Evolutionary conservation across 92 coral and sea anemone species (phyloP).

Genomic region (Bergia sp.): DNA sequence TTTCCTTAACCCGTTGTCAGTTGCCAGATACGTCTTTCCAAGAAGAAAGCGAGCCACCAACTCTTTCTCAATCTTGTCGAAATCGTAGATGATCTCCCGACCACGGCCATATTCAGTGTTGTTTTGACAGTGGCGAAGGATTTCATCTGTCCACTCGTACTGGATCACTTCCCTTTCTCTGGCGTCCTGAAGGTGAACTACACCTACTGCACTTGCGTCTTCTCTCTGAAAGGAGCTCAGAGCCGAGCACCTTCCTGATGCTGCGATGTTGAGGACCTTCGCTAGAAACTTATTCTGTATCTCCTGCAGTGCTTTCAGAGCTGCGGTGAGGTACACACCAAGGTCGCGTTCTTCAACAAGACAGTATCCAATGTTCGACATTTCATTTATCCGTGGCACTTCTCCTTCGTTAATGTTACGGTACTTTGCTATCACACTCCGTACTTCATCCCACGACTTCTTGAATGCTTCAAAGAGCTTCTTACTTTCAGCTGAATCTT

Average conservation of each 20-base stretch:
- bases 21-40: conserved; percentile 78
- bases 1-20: conserved; percentile 63
- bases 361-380: conserved; percentile 75
- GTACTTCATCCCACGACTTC: conserved; percentile 79
- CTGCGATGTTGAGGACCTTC: conserved; percentile 73
- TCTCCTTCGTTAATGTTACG: conserved; percentile 37
- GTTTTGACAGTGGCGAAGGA: conserved; percentile 81
- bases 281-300: conserved; percentile 83
- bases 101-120: conserved; percentile 90
- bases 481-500: conserved; percentile 42
- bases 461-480: conserved; percentile 72
- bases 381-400: conserved; percentile 77
- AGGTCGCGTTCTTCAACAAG: conserved; percentile 71
- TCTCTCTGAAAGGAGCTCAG: conserved; percentile 68
- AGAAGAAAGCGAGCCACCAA: conserved; percentile 73
- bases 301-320: conserved; percentile 66
- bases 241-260: conserved; percentile 73
- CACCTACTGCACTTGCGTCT: conserved; percentile 54
- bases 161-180: conserved; percentile 83
- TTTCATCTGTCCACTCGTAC: conserved; percentile 81
- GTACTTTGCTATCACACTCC: conserved; percentile 55
- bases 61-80: conserved; percentile 82
- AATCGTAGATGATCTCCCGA: conserved; percentile 75
- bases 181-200: conserved; percentile 86
- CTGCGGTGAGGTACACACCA: conserved; percentile 73